Base-by-base conservation (phyloP, 2,888 invertebrate species). In the Eristalinus sepulchralis region DNA sequence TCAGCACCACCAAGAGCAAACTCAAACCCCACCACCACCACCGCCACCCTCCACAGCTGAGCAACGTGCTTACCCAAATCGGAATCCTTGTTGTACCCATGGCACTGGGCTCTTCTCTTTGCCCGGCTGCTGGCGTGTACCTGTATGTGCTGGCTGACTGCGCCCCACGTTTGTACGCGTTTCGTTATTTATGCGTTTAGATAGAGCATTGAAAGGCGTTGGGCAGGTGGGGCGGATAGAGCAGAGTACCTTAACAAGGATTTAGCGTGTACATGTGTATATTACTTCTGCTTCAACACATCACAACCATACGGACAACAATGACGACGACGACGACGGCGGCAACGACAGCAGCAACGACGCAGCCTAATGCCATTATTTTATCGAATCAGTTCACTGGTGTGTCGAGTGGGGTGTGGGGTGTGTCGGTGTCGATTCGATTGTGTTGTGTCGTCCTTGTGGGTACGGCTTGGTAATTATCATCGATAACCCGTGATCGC, bases 201-300 rank as follows among this genome's bases (percentile, higher is more conserved):
- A 72, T 34, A 47, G 36, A 73, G 36, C 34, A 31, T 33, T 55
- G 60, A 70, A 79, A 20, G 20, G 13, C 4, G 33, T 20, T 31
- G 22, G 36, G 60, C 57, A 62, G 60, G 68, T 34, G 62, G 62
- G 62, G 68, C n/a, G 63, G 62, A 63, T 60, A 68, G 59, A 71
- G 31, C 36, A 34, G 60, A 22, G 63, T 72, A 72, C 64, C 73
- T 86, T 78, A 84, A 84, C 82, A 79, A 79, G 86, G 86, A 86
- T 86, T 86, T 83, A 78, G 78, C 71, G 34, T 81, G 75, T 78
- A 83, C 78, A 76, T 76, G 79, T 79, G 78, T 75, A 60, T 82
- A 79, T 83, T 75, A 76, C 75, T 75, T 83, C 70, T 73, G 75
- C 73, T 72, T 83, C 13, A 78, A 75, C 70, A 77, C 73, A 86